These are phyloP conservation scores for Sorex maritimensis DNA, from an alignment of 2,797 vertebrate genomes.

Conservation along the genomic window DNA sequence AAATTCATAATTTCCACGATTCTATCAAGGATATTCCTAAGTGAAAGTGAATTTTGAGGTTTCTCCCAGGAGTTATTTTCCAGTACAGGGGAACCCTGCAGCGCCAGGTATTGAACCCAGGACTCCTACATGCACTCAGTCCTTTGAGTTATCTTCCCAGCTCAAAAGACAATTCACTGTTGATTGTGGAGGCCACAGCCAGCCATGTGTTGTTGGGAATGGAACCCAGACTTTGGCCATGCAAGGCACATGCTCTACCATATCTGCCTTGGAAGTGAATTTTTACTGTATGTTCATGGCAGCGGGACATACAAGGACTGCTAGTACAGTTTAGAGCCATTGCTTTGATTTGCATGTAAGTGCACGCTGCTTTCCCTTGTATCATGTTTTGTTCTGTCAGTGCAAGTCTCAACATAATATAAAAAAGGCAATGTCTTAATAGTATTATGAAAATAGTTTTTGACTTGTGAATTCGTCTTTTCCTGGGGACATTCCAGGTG, in stretches of 20 bases:
- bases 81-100: too few species aligned
- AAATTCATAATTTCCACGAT: conserved; percentile 49
- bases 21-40: conserved; percentile 48
- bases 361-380: not conserved
- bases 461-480: not conserved
- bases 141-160: too few species aligned
- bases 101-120: too few species aligned
- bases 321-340: not conserved
- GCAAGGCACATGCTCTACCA: too few species aligned
- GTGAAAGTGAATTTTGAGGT: not conserved
- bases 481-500: not conserved
- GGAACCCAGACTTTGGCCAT: too few species aligned
- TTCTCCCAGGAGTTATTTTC: too few species aligned
- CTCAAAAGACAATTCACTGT: too few species aligned
- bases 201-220: too few species aligned
- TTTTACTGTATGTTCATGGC: not conserved
- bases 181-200: too few species aligned
- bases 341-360: not conserved
- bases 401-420: conserved; percentile 26
- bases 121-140: too few species aligned
- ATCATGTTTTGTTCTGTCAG: conserved; percentile 9
- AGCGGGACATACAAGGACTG: not conserved
- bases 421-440: conserved; percentile 1
- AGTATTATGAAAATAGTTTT: conserved; percentile 55
- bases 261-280: too few species aligned